Percentiles rank a stretch among this genome's conserved stretches.
Evolutionary conservation across 2,113 vertebrate species (phyloP).

Genomic region (Bucco capensis): DNA sequence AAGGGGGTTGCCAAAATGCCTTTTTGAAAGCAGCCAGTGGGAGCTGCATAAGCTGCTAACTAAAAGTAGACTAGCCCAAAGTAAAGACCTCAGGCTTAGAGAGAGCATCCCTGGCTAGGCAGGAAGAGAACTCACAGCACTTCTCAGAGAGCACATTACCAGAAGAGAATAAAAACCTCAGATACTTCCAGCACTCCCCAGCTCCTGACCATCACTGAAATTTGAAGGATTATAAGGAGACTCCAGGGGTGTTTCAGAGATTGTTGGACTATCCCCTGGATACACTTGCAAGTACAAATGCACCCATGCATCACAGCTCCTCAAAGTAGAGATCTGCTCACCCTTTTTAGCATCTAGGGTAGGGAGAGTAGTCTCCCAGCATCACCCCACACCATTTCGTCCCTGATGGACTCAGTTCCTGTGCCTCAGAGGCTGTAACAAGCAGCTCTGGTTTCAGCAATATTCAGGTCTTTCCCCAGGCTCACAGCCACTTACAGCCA

Average conservation of each 20-base stretch:
- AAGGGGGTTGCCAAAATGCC: not conserved
- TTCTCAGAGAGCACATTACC: not conserved
- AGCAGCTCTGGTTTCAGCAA: not conserved
- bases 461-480: not conserved
- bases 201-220: not conserved
- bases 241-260: not conserved
- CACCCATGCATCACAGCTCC: not conserved
- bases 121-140: not conserved
- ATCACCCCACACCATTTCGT: not conserved
- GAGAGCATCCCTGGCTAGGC: not conserved
- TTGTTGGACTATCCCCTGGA: not conserved
- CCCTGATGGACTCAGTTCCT: fast-evolving
- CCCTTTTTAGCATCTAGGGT: not conserved
- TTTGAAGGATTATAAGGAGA: not conserved
- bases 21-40: not conserved
- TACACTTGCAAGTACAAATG: not conserved
- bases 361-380: not conserved
- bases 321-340: not conserved
- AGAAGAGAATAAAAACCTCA: not conserved
- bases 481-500: not conserved
- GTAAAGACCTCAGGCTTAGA: too few species aligned
- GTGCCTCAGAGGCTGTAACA: too few species aligned
- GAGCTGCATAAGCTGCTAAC: not conserved
- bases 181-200: not conserved
- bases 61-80: not conserved